These are phyloP conservation scores for Dendrocincla tyrannina DNA, from an alignment of 2,797 vertebrate genomes.

Conservation along the genomic window DNA sequence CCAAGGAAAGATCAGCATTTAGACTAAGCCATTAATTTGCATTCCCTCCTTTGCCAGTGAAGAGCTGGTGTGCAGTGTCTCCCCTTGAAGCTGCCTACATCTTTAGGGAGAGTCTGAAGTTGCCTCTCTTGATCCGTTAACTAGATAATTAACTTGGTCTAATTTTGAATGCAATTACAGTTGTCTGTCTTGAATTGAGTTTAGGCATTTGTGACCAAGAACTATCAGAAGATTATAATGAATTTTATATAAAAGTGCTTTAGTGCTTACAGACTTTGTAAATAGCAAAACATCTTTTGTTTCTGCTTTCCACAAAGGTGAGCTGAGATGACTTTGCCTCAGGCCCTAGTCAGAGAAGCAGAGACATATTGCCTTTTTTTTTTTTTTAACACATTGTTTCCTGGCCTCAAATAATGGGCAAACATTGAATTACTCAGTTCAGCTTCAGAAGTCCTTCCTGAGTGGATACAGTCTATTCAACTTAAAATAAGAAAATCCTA, in stretches of 20 bases:
- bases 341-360: background rate
- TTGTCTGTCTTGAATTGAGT: background rate
- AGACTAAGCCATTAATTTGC: background rate
- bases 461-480: background rate
- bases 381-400: background rate
- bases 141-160: background rate
- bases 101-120: background rate
- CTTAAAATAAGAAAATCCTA: background rate
- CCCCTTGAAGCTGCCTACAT: background rate
- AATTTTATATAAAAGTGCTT: background rate
- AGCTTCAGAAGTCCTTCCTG: background rate
- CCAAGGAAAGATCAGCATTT: background rate
- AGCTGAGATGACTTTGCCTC: background rate
- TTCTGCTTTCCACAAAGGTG: background rate
- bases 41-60: background rate
- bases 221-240: background rate
- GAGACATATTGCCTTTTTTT: background rate
- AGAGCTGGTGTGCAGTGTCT: background rate
- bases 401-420: background rate
- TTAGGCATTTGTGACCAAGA: background rate
- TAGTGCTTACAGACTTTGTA: background rate
- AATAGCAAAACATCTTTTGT: background rate
- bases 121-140: background rate
- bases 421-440: background rate
- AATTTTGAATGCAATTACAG: background rate